Evolutionary conservation across 1,140 invertebrate species (phyloP), one percentile per base, ranked within the genome.

Genomic region (Zaprionus lachaisei): DNA sequence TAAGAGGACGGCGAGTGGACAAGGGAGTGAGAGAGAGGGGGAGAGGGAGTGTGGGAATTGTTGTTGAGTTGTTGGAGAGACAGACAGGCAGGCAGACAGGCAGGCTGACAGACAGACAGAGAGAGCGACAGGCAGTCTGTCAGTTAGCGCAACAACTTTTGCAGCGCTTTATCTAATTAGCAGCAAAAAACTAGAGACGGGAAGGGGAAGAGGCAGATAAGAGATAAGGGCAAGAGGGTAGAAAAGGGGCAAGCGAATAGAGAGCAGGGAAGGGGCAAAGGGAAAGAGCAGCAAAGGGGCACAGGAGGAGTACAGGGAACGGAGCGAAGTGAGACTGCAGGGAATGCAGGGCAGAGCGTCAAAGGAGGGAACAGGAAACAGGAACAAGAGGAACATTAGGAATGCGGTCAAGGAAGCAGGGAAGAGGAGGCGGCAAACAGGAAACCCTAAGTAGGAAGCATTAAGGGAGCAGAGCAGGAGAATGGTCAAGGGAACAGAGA

Each of bases 91-190:
- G 24, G 2, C 14, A 24, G 24, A 15, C 24, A 55, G 51, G 12
- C 24, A n/a, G n/a, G n/a, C 20, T 24, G 14, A 4, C 37, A 15
- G 24, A 38, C 0, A 17, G 31, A 4, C 12, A 56, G 64, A 41
- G n/a, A 28, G 1, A 41, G 63, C 4, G 11, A 17, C 49, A 64
- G 44, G 34, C 31, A 71, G 61, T 57, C 41, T n/a, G 7, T 31
- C 31, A 66, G 51, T 28, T 28, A 20, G 15, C 61, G 61, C 44
- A 65, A 70, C 54, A 72, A 58, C 56, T 72, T 47, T 41, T 60
- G 63, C 54, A 47, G 37, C 55, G 41, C 66, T 54, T 79, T 63
- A 34, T 20, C 49, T 58, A 77, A 78, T 77, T 61, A 78, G 24
- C 38, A 12, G 34, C 38, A 51, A 37, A 64, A 57, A 54, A 41